Evolutionary conservation across 2,797 vertebrate genomes (phyloP).

Genomic region (Acanthurus leucopareius): DNA sequence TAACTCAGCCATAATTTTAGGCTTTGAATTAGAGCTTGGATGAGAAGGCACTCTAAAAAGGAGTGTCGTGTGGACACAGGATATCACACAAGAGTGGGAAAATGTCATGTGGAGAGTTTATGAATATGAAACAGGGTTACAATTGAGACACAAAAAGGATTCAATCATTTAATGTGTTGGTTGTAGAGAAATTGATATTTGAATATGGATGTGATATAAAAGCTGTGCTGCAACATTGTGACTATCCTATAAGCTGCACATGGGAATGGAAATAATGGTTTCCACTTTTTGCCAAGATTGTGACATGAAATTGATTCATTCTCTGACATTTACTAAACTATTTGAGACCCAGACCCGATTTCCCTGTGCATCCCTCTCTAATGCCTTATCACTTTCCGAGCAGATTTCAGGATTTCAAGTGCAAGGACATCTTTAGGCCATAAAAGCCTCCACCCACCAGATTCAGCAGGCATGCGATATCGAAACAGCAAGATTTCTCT

Average conservation of each 20-base stretch:
- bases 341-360: constrained; percentile 37
- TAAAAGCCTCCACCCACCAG: constrained; percentile 48
- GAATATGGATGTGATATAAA: constrained; percentile 62
- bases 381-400: constrained; percentile 61
- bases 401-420: constrained; percentile 63
- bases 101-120: constrained; percentile 75
- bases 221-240: constrained; percentile 29
- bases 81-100: constrained; percentile 70
- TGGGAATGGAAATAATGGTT: constrained; percentile 11
- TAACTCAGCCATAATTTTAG: constrained; percentile 80
- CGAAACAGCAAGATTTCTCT: constrained; percentile 58
- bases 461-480: constrained; percentile 59
- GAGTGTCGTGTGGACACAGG: constrained; percentile 73
- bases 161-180: constrained; percentile 53
- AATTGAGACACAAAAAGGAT: constrained; percentile 46
- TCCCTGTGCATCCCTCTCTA: constrained; percentile 40
- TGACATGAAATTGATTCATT: constrained; percentile 46
- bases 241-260: constrained; percentile 17
- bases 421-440: constrained; percentile 64
- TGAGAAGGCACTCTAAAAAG: constrained; percentile 78
- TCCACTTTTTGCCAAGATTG: constrained; percentile 39
- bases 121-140: constrained; percentile 78
- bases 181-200: constrained; percentile 52
- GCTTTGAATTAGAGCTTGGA: constrained; percentile 78
- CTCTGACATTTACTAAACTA: constrained; percentile 53